Percentiles rank a stretch among this genome's conserved stretches.
These are phyloP conservation scores for Piprites chloris DNA, from an alignment of 2,113 vertebrate species.

Conservation along the genomic window DNA sequence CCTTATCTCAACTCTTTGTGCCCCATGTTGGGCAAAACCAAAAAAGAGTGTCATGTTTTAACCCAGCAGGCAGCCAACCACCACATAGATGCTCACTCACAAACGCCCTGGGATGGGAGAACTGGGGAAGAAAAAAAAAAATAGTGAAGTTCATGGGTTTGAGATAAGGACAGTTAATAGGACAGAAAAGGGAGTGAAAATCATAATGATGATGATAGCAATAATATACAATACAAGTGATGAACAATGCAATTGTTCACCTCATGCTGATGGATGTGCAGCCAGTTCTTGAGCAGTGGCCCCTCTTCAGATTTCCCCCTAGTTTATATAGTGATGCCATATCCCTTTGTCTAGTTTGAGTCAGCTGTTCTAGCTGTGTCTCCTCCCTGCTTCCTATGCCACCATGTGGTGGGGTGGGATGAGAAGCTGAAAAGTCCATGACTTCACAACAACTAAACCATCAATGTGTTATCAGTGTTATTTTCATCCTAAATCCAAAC, in stretches of 20 bases:
- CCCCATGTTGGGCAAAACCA: not conserved
- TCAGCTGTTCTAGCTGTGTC: not conserved
- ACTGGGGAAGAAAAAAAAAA: no score
- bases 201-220: not conserved
- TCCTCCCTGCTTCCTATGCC: not conserved
- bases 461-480: not conserved
- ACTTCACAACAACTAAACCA: not conserved
- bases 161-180: not conserved
- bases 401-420: not conserved
- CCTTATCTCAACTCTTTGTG: not conserved
- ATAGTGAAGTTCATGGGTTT: not conserved
- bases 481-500: not conserved
- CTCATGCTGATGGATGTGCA: not conserved
- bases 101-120: not conserved
- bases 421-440: not conserved
- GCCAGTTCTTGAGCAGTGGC: not conserved
- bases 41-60: not conserved
- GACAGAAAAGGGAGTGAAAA: not conserved
- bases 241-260: not conserved
- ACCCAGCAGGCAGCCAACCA: not conserved
- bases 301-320: not conserved
- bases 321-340: not conserved
- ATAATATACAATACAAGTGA: not conserved
- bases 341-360: not conserved
- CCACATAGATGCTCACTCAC: not conserved